Evolutionary conservation across 2,888 invertebrate genomes (phyloP), one percentile per base, ranked within the genome.

Genomic region (Drosophila cracens): DNA sequence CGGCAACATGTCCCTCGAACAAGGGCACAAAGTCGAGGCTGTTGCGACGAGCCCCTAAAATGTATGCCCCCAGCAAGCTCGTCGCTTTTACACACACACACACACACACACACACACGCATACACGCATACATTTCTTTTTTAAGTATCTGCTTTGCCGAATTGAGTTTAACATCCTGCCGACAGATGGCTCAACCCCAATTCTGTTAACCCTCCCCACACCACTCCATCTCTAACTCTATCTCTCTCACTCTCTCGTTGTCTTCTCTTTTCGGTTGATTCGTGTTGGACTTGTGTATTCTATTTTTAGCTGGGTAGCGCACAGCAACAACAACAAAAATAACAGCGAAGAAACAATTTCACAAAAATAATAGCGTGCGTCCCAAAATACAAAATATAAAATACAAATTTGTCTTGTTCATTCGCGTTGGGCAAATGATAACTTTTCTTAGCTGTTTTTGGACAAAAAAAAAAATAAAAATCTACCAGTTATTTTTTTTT

Each of bases 31-130:
- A n/a, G 57, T 57, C 57, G 57, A 43, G 31, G 40, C 57, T 57
- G 21, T 27, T 11, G 40, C 29, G 57, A 43, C 57, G 57, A 57
- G 57, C 57, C 57, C 57, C 57, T 57, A 6, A 57, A 57, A 57
- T 43, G 4, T 21, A 29, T 46, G 25, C 46, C 25, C 25, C 46
- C 21, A 46, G 4, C 21, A 25, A 21, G 21, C 21, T 46, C 21
- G 46, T 7, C 21, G 46, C 21, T 13, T 7, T 46, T 46, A 21
- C 1, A 27, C 48, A 27, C 27, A 18, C 48, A 10, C 18, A 11
- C 49, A 1, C 49, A 4, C 16, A 16, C 18, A 27, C 49, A 10
- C 48, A 10, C 13, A 7, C n/a, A 8, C 25, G 7, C 46, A 4
- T 18, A n/a, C 13, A 21, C 56, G 16, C 2, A 40, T 5, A 8